Percentiles rank a stretch among this genome's conserved stretches.
These are phyloP conservation scores for Channa argus DNA, from an alignment of 2,113 vertebrate genomes.

Conservation along the genomic window DNA sequence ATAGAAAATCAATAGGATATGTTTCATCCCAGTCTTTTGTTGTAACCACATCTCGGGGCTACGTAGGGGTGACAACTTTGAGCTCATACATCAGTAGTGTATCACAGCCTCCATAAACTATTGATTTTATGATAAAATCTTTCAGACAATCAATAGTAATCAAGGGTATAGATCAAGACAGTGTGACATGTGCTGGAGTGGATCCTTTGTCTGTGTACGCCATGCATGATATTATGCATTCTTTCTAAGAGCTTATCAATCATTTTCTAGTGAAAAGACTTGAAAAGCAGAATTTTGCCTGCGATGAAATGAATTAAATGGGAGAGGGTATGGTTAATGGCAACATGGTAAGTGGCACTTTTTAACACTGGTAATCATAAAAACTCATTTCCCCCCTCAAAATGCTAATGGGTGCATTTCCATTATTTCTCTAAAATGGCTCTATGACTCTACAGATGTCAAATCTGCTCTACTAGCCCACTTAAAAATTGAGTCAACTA, in stretches of 20 bases:
- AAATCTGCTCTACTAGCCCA: background rate
- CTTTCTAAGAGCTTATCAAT: slow-evolving; percentile 30
- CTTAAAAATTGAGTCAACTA: background rate
- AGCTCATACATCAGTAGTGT: slow-evolving; percentile 83
- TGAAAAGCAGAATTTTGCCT: background rate
- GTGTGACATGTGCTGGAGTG: slow-evolving; percentile 80
- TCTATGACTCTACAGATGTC: background rate
- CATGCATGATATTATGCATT: slow-evolving; percentile 1
- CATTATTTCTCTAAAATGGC: background rate
- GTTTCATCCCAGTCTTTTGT: slow-evolving; percentile 86
- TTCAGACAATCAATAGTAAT: slow-evolving; percentile 89
- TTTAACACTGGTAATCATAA: background rate
- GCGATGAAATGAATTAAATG: slow-evolving; percentile 3
- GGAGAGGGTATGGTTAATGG: background rate
- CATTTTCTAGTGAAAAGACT: background rate
- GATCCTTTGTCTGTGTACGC: slow-evolving; percentile 75
- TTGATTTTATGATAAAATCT: slow-evolving; percentile 94
- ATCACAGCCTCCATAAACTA: slow-evolving; percentile 88
- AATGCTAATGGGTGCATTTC: background rate
- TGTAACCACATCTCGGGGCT: slow-evolving; percentile 83
- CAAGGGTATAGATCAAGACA: slow-evolving; percentile 88
- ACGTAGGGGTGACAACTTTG: slow-evolving; percentile 83
- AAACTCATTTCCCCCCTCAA: background rate
- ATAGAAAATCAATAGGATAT: slow-evolving; percentile 84
- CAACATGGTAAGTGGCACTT: slow-evolving; percentile 1